Base-by-base conservation (phyloP, 2,888 invertebrate genomes). In the Cordilura impudica region DNA sequence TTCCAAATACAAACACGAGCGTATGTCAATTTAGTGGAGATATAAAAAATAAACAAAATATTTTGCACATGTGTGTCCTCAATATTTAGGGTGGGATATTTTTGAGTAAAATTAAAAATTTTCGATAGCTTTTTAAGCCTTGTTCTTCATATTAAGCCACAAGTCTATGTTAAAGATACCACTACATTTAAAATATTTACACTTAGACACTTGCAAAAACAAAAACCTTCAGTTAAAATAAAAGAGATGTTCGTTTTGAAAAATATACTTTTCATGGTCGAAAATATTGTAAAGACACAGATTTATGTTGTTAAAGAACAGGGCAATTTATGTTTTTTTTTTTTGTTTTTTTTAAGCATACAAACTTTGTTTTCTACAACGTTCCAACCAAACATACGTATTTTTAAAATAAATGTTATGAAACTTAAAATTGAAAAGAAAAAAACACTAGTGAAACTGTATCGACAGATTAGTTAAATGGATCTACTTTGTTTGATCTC, bases 81-180 rank as follows among this genome's bases (percentile, higher is more conserved):
- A 39, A 12, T 12, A 61, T 47, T 70, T 70, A 70, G 75, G 75
- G 75, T 74, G 78, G 65, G 47, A 70, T 78, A 23, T 74, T 60
- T 51, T 53, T 45, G 7, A 35, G 49, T 43, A 61, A 60, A 70
- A 45, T 39, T 2, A 35, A 26, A 49, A 73, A 19, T 69, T 69
- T 18, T 39, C 23, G 43, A 58, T 43, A 43, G 18, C 14, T 26
- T 61, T 29, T 26, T 2, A 61, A 47, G 12, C 29, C 29, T 49
- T 63, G n/a, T 31, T 45, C 60, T 18, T 39, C 12, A 4, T 39
- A 5, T 39, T 12, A 4, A 39, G 3, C 31, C 8, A 39, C n/a
- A 39, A 35, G 12, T 35, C 12, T 35, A 35, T 35, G 35, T 10
- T 35, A 35, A 35, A 35, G 10, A 35, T 1, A 35, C 35, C 12